Evolutionary conservation across 2,797 vertebrate species (phyloP).

Genomic region (Parauchenoglanis punctatus): DNA sequence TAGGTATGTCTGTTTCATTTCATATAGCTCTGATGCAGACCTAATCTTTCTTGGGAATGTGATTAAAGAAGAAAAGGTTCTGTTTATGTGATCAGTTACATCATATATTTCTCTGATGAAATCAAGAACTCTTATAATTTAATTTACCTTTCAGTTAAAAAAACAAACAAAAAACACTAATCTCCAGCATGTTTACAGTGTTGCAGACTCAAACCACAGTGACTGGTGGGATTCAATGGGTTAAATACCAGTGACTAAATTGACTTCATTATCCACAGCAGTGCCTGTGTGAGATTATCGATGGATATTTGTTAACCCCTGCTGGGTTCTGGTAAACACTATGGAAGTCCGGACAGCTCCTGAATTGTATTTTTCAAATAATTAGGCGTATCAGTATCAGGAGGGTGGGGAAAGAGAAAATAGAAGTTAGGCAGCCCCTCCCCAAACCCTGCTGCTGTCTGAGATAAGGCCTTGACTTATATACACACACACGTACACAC

Average conservation of each 20-base stretch:
- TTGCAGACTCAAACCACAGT: not conserved
- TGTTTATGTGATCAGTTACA: not conserved
- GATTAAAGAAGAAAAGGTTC: not conserved
- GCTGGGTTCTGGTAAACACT: not conserved
- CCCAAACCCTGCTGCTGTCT: conserved; percentile 31
- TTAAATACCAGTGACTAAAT: not conserved
- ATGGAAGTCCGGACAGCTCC: not conserved
- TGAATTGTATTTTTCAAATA: conserved; percentile 13
- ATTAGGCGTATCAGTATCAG: conserved; percentile 22
- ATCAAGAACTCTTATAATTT: not conserved
- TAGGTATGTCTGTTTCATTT: not conserved
- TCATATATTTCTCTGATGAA: not conserved
- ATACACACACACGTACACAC: conserved; percentile 26
- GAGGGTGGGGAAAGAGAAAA: conserved; percentile 33
- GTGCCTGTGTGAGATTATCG: not conserved
- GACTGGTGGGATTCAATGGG: not conserved
- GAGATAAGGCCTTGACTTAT: conserved; percentile 48
- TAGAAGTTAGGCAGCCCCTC: conserved; percentile 30
- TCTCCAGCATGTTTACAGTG: not conserved
- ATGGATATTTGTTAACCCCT: not conserved
- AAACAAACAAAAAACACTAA: not conserved
- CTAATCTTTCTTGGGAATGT: not conserved
- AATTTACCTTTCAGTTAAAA: not conserved
- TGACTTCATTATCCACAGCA: not conserved
- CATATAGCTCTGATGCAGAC: not conserved